A percentile compares a stretch with the other conserved stretches of the same genome.
Evolutionary conservation across 2,888 invertebrate genomes (phyloP).

Genomic region (Crepidodera aurea): DNA sequence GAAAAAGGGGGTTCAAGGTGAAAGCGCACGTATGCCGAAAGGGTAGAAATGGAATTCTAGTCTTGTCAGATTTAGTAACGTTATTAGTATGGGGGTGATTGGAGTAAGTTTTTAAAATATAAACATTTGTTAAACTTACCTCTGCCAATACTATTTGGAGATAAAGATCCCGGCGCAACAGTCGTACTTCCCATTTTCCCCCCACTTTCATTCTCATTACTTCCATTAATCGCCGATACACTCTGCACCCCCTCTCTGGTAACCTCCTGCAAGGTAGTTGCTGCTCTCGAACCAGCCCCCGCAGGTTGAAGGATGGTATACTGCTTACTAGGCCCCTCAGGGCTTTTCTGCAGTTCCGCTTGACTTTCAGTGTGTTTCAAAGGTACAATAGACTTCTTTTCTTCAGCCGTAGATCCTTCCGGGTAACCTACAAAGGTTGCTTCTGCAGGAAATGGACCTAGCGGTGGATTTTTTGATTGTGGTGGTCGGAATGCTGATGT

Average conservation of each 20-base stretch:
- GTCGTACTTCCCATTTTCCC: constrained; percentile 48
- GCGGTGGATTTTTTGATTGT: constrained; percentile 55
- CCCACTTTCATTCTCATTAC: constrained; percentile 59
- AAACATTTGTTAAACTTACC: too few relatives aligned
- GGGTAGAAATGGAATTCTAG: constrained; percentile 10
- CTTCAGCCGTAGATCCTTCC: constrained; percentile 55
- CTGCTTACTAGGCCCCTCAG: constrained; percentile 73
- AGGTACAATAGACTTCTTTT: constrained; percentile 62
- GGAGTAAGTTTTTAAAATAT: too few relatives aligned
- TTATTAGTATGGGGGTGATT: neutral
- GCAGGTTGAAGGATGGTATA: constrained; percentile 89
- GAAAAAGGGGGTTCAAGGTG: constrained; percentile 7
- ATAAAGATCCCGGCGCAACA: constrained; percentile 65
- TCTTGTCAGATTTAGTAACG: neutral
- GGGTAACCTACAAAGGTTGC: constrained; percentile 80
- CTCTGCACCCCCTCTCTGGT: constrained; percentile 72
- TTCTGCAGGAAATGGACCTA: constrained; percentile 73
- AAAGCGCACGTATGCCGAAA: neutral
- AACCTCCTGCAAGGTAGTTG: constrained; percentile 79
- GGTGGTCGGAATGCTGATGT: constrained; percentile 83
- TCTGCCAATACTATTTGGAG: constrained; percentile 79
- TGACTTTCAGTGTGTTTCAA: constrained; percentile 57
- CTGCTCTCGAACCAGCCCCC: constrained; percentile 80
- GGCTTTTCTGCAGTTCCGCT: constrained; percentile 55
- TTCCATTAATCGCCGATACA: constrained; percentile 58